phyloP scores from a whole-genome alignment of 2,888 invertebrate genomes.

The Melipona bicolor region DNA sequence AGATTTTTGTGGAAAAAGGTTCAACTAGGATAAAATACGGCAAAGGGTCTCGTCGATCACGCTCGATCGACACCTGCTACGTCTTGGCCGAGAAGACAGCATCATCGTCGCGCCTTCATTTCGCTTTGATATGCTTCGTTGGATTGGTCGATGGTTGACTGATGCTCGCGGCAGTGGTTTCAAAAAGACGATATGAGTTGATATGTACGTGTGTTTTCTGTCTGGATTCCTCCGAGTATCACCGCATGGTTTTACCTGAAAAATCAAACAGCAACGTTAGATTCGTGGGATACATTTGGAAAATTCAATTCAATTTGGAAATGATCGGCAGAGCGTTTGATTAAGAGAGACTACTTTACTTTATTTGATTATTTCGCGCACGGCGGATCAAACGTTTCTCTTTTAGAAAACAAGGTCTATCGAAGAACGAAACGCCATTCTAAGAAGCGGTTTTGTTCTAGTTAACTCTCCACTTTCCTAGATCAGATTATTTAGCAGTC shows the following conservation, averaged over 20 bases:
- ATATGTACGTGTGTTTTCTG: constrained; percentile 51
- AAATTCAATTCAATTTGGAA: neutral
- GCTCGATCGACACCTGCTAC: constrained; percentile 41
- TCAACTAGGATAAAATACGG: constrained; percentile 3
- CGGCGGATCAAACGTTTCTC: neutral
- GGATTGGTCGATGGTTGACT: constrained; percentile 1
- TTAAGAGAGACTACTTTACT: too few species aligned
- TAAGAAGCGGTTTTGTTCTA: neutral
- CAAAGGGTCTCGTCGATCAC: constrained; percentile 30
- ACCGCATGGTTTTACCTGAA: constrained; percentile 65
- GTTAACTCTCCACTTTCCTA: neutral
- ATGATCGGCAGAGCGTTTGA: too few species aligned
- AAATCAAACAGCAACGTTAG: neutral
- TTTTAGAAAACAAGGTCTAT: too few species aligned
- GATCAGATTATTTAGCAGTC: constrained; percentile 21
- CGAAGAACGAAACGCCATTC: neutral
- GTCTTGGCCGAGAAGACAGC: neutral
- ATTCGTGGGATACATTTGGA: neutral
- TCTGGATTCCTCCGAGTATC: constrained; percentile 26
- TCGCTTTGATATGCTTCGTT: constrained; percentile 22
- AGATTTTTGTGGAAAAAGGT: neutral
- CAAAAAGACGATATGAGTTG: constrained; percentile 48
- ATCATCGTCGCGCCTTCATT: constrained; percentile 45
- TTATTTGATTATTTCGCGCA: neutral
- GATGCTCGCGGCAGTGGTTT: neutral